Evolutionary conservation across 1,140 invertebrate species (phyloP).

Genomic region (Drosophila mayri): DNA sequence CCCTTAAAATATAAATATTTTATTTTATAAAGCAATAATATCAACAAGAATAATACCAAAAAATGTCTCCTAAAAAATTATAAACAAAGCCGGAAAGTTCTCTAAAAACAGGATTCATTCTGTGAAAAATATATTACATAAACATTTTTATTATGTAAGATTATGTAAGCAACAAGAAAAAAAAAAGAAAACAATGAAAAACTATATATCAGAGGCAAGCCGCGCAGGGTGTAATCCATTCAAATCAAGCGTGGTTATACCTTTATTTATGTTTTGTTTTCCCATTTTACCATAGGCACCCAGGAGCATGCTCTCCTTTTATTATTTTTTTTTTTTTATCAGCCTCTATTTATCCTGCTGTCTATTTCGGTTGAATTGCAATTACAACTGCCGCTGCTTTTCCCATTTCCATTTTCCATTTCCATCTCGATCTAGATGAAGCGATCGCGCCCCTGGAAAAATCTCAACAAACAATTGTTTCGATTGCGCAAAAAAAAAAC

Average conservation of each 20-base stretch:
- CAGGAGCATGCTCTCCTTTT: conserved; percentile 2
- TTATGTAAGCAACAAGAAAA: background rate
- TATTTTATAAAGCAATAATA: background rate
- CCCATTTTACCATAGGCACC: conserved; percentile 6
- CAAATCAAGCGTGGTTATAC: conserved; percentile 20
- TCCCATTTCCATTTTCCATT: conserved; percentile 2
- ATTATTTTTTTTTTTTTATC: conserved; percentile 54
- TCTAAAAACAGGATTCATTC: background rate
- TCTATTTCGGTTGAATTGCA: conserved; percentile 24
- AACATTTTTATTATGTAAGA: background rate
- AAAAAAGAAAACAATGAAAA: conserved; percentile 1
- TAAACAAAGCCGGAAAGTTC: background rate
- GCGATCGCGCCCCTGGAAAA: conserved; percentile 9
- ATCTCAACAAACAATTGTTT: conserved; percentile 62
- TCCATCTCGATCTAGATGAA: conserved; percentile 4
- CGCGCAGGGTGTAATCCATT: conserved; percentile 27
- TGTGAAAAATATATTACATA: too few relatives aligned
- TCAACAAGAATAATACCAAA: rapidly evolving
- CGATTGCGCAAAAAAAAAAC: conserved; percentile 74
- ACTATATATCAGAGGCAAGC: conserved; percentile 2
- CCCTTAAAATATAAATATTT: background rate
- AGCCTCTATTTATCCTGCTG: conserved; percentile 35
- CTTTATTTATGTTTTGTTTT: conserved; percentile 34
- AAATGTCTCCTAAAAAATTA: too few relatives aligned
- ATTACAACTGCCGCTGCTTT: conserved; percentile 20